phyloP scores from a whole-genome alignment of 2,888 invertebrate species.

The Euplagia quadripunctaria region DNA sequence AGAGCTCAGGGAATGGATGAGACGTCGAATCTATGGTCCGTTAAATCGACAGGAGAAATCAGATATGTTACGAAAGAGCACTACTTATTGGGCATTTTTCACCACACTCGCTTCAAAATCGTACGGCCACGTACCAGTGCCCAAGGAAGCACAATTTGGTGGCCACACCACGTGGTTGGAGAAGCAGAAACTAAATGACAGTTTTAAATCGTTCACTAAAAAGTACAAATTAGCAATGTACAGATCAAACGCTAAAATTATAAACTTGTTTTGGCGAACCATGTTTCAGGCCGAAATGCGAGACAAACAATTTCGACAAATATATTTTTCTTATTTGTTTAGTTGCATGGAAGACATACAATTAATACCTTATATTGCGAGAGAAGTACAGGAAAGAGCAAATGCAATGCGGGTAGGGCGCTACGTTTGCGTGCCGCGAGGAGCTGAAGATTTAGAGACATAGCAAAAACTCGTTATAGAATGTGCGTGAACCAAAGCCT shows the following conservation, averaged over 20 bases:
- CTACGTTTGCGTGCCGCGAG: constrained; percentile 68
- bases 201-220: constrained; percentile 62
- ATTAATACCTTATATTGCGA: constrained; percentile 69
- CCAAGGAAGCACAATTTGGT: constrained; percentile 56
- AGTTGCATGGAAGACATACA: constrained; percentile 66
- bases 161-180: constrained; percentile 69
- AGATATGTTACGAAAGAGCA: constrained; percentile 61
- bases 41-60: constrained; percentile 54
- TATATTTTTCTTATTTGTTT: constrained; percentile 76
- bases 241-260: constrained; percentile 66
- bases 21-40: constrained; percentile 72
- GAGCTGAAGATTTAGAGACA: constrained; percentile 48
- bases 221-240: constrained; percentile 67
- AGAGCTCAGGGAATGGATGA: constrained; percentile 81
- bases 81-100: constrained; percentile 66
- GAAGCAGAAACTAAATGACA: constrained; percentile 67
- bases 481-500: background rate
- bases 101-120: constrained; percentile 57
- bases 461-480: background rate
- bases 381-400: constrained; percentile 62
- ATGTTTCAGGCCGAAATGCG: constrained; percentile 78
- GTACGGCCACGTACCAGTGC: constrained; percentile 65
- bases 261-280: constrained; percentile 76
- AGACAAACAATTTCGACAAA: constrained; percentile 79
- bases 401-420: constrained; percentile 54